phyloP scores from a whole-genome alignment of 2,888 invertebrate species.

The Gonocerus acuteangulatus region DNA sequence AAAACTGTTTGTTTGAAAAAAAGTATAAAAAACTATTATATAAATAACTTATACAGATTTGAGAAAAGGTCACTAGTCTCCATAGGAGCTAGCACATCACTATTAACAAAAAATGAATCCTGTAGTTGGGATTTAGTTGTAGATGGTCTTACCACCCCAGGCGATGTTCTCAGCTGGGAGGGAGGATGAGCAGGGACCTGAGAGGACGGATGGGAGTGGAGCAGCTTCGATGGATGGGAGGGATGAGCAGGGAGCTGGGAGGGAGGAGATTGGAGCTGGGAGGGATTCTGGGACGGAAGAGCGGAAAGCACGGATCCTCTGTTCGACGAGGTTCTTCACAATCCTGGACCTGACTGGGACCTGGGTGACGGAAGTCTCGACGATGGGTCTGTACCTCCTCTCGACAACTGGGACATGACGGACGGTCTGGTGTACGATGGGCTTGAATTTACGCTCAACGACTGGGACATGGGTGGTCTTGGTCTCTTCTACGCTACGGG shows the following conservation, averaged over 20 bases:
- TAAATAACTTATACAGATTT: no score
- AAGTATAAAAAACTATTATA: no score
- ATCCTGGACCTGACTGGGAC: slow-evolving; percentile 31
- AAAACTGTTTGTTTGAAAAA: no score
- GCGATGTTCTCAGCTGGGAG: not conserved
- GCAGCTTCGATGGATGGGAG: not conserved
- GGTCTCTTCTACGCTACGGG: slow-evolving; percentile 28
- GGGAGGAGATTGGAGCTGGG: slow-evolving; percentile 5
- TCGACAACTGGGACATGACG: slow-evolving; percentile 31
- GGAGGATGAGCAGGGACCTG: not conserved
- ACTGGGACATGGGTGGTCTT: slow-evolving; percentile 28
- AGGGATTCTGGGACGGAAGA: slow-evolving; percentile 2
- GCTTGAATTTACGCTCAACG: slow-evolving; percentile 25
- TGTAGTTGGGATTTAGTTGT: no score
- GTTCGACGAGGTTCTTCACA: slow-evolving; percentile 31
- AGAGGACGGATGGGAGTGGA: no score
- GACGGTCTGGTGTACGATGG: slow-evolving; percentile 28
- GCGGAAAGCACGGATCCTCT: slow-evolving; percentile 23
- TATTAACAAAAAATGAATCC: no score
- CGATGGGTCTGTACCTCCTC: slow-evolving; percentile 26
- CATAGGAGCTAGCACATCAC: no score
- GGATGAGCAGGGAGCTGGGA: not conserved
- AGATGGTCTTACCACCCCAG: no score
- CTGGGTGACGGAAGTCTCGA: slow-evolving; percentile 22
- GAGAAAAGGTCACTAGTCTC: no score